These are phyloP conservation scores for Tetrapedia diversipes DNA, from an alignment of 2,888 invertebrate species.

Conservation along the genomic window DNA sequence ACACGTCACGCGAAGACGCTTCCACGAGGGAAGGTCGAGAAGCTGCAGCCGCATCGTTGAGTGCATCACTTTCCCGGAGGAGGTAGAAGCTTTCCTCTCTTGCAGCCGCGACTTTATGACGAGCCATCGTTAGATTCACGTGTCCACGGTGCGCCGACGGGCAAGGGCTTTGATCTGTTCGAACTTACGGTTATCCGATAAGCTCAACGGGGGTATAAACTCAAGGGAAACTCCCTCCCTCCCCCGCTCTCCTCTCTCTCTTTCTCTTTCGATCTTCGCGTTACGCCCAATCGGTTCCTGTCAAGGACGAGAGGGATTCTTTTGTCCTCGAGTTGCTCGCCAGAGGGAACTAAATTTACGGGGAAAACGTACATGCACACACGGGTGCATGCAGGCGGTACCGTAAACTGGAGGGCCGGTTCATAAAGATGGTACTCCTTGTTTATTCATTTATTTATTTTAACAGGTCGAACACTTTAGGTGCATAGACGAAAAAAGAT, in stretches of 20 bases:
- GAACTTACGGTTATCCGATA: slow-evolving; percentile 70
- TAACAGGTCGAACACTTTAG: too few species aligned
- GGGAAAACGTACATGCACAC: slow-evolving; percentile 22
- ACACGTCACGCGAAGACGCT: slow-evolving; percentile 13
- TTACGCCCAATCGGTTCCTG: slow-evolving; percentile 64
- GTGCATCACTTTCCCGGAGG: slow-evolving; percentile 39
- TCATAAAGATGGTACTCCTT: too few species aligned
- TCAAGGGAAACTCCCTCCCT: slow-evolving; percentile 25
- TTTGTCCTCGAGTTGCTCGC: slow-evolving; percentile 56
- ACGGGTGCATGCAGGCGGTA: too few species aligned
- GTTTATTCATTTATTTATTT: too few species aligned
- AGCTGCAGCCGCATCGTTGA: slow-evolving; percentile 26
- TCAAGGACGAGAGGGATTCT: slow-evolving; percentile 67
- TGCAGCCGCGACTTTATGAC: slow-evolving; percentile 43
- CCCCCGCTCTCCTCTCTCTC: too few species aligned
- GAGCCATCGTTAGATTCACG: slow-evolving; percentile 54
- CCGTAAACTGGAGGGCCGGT: too few species aligned
- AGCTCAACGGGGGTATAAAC: slow-evolving; percentile 61
- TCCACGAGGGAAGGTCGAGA: background rate
- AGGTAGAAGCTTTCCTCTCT: slow-evolving; percentile 39
- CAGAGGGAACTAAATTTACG: slow-evolving; percentile 60
- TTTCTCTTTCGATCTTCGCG: slow-evolving; percentile 50
- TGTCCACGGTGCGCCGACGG: slow-evolving; percentile 28
- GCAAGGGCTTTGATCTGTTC: slow-evolving; percentile 57
- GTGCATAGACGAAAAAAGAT: too few species aligned